Percentiles rank a stretch among this genome's conserved stretches.
These are phyloP conservation scores for Embidobia sp. DNA, from an alignment of 2,888 invertebrate species.

Conservation along the genomic window DNA sequence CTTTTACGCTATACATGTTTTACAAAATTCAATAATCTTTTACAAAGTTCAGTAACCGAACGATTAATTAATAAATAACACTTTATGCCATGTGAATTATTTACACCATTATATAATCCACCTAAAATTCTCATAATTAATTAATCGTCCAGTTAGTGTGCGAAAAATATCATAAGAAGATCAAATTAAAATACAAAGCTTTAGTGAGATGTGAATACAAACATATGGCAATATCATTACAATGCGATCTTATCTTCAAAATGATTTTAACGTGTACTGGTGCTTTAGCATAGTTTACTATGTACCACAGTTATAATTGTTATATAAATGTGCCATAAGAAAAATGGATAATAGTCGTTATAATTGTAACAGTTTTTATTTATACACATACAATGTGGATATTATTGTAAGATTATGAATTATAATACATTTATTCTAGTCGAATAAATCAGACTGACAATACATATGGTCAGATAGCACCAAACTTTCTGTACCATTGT, in stretches of 20 bases:
- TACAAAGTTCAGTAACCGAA: constrained; percentile 16
- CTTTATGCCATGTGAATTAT: neutral
- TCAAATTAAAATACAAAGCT: constrained; percentile 19
- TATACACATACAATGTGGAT: constrained; percentile 74
- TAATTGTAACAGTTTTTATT: constrained; percentile 75
- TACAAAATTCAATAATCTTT: constrained; percentile 43
- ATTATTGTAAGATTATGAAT: constrained; percentile 80
- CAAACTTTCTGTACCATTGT: constrained; percentile 71
- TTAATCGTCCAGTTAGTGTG: constrained; percentile 19
- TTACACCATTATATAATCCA: no score
- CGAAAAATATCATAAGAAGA: constrained; percentile 5
- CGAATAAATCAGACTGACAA: constrained; percentile 78
- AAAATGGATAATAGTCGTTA: constrained; percentile 72
- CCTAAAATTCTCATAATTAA: neutral
- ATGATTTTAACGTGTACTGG: constrained; percentile 70
- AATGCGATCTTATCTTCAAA: constrained; percentile 78
- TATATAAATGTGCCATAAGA: constrained; percentile 81
- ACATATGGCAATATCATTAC: constrained; percentile 70
- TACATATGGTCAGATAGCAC: constrained; percentile 79
- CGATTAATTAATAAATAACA: constrained; percentile 31
- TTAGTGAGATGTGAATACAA: constrained; percentile 24
- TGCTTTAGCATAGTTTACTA: constrained; percentile 71
- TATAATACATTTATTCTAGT: constrained; percentile 81
- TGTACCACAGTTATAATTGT: constrained; percentile 73
- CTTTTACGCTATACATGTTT: constrained; percentile 50